Percentiles rank a stretch among this genome's conserved stretches.
These are phyloP conservation scores for Lamellibrachia columna DNA, from an alignment of 2,888 invertebrate genomes.

Conservation along the genomic window DNA sequence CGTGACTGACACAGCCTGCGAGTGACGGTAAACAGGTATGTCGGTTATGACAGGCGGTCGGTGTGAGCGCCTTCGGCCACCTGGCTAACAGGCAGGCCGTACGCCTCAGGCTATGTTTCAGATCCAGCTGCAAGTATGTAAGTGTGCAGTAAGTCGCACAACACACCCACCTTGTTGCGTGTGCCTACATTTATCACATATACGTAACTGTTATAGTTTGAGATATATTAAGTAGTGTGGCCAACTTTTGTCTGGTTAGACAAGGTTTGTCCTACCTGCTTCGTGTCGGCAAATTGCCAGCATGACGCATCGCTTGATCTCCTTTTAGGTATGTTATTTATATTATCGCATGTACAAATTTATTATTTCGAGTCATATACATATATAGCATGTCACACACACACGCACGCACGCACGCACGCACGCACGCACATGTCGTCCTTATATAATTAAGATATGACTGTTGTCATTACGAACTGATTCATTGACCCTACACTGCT, in stretches of 20 bases:
- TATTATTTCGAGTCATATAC: not conserved
- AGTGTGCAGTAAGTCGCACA: not conserved
- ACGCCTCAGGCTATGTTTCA: not conserved
- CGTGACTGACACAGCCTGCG: not conserved
- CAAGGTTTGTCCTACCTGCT: too few species aligned
- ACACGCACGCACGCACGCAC: not conserved
- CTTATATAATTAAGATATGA: not conserved
- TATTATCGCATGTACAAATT: too few species aligned
- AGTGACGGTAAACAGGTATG: conserved; percentile 16
- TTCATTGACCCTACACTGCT: not conserved
- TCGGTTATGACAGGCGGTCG: not conserved
- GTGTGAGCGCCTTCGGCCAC: not conserved
- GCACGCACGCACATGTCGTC: not conserved
- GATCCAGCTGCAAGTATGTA: not conserved
- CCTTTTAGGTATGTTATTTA: too few species aligned
- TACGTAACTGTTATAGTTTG: not conserved
- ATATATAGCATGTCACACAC: not conserved
- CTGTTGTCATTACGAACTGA: not conserved
- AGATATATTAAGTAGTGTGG: not conserved
- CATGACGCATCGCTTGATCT: too few species aligned
- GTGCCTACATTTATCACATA: not conserved
- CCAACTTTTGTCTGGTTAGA: too few species aligned
- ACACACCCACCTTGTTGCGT: not conserved
- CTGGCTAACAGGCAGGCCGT: not conserved
- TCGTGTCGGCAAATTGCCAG: too few species aligned